phyloP scores from a whole-genome alignment of 1,140 invertebrate genomes.

The Hypothenemus hampei region DNA sequence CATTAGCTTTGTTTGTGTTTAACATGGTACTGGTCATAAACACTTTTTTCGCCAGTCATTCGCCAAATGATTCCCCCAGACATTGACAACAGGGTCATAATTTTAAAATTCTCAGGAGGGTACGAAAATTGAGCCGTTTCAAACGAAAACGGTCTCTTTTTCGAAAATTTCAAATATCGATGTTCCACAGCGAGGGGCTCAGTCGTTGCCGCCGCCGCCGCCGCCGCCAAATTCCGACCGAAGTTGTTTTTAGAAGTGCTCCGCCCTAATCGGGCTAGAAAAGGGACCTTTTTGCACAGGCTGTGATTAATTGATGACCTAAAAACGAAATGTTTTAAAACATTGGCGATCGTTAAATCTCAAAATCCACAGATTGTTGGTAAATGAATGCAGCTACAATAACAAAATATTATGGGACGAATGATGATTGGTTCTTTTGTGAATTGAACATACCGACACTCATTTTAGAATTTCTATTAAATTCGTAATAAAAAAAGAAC shows the following conservation, averaged over 20 bases:
- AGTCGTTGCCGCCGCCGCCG: constrained; percentile 6
- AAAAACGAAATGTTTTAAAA: constrained; percentile 11
- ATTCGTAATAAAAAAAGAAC: too few relatives aligned
- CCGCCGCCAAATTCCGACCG: neutral
- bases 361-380: constrained; percentile 4
- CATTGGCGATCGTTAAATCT: constrained; percentile 6
- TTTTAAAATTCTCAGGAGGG: constrained; percentile 6
- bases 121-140: constrained; percentile 10
- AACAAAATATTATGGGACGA: too few relatives aligned
- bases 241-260: constrained; percentile 12
- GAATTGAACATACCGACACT: too few relatives aligned
- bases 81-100: constrained; percentile 11
- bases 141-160: constrained; percentile 7
- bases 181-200: neutral
- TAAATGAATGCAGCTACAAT: too few relatives aligned
- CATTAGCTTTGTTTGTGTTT: neutral
- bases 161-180: constrained; percentile 16
- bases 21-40: neutral
- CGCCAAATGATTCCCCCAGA: constrained; percentile 4
- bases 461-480: too few relatives aligned
- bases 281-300: constrained; percentile 2
- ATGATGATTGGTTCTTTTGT: too few relatives aligned
- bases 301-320: constrained; percentile 13
- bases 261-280: constrained; percentile 1
- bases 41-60: constrained; percentile 9